These are phyloP conservation scores for Megalops atlanticus DNA, from an alignment of 2,113 vertebrate species.

Conservation along the genomic window DNA sequence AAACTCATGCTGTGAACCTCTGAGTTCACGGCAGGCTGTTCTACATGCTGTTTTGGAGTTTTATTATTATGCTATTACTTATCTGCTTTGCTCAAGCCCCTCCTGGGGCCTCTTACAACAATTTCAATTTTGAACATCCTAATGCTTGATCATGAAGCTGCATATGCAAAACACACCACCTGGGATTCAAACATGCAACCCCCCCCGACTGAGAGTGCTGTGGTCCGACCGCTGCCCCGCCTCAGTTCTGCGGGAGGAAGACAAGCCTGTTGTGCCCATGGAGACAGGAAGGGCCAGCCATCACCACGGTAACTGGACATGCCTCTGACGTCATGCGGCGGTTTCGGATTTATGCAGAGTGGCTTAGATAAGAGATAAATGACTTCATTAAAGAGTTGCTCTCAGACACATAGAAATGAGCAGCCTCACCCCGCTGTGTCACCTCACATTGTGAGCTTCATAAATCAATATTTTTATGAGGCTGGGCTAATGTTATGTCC, in stretches of 20 bases:
- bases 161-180: background rate
- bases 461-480: constrained; percentile 67
- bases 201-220: background rate
- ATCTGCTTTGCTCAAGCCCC: no score
- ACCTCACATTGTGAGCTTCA: constrained; percentile 67
- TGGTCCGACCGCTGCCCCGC: background rate
- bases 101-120: no score
- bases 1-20: no score
- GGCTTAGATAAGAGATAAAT: constrained; percentile 74
- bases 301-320: background rate
- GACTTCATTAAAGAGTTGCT: constrained; percentile 71
- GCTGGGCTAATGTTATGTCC: background rate
- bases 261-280: background rate
- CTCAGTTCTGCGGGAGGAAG: background rate
- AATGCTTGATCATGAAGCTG: no score
- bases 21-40: background rate
- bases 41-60: background rate
- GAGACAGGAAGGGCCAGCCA: background rate
- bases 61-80: background rate
- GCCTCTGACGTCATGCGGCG: background rate
- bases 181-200: background rate
- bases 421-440: constrained; percentile 53
- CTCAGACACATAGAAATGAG: constrained; percentile 63
- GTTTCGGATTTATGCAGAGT: constrained; percentile 17
- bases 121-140: no score